Evolutionary conservation across 2,888 invertebrate species (phyloP), one percentile per base, ranked within the genome.

Genomic region (Drymonia ruficornis): DNA sequence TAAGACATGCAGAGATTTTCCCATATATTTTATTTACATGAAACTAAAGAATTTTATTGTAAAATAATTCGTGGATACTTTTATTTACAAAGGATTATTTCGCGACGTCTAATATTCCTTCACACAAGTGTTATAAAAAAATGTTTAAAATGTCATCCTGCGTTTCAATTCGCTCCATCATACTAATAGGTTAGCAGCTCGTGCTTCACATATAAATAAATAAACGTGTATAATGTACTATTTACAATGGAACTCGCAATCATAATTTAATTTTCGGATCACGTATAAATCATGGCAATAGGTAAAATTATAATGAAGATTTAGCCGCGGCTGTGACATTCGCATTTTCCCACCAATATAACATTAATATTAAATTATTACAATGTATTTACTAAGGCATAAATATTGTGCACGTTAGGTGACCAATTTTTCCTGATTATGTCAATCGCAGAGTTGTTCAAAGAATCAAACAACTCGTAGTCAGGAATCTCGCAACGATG

Each of bases 11-110:
- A 62, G 62, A 60, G 53, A 64, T 65, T 42, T 63, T 61, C 54
- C 63, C 63, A 66, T 59, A 65, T 50, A 65, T 61, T 62, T 65
- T 76, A 81, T 74, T 78, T 84, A 83, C 78, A 80, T 72, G 74
- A 76, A 80, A 74, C 72, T 73, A 76, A 63, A 74, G 64, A 67
- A 75, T 65, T 72, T 71, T 66, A 74, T 67, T 72, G 70, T 70
- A 69, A 69, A 70, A 78, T 64, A 72, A 71, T 52, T 65, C 68
- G 64, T 68, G 55, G 62, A 60, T 53, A 62, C 75, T 71, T 66
- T 70, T 84, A 85, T 84, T 77, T 85, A 85, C 84, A 85, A 69
- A 67, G 67, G 68, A 74, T 60, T 49, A 50, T 49, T 56, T 52
- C 55, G 58, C 49, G 46, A 44, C 43, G 50, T 52, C 16, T 55